phyloP scores from a whole-genome alignment of 1,140 invertebrate genomes.

The Thaumetopoea pityocampa region DNA sequence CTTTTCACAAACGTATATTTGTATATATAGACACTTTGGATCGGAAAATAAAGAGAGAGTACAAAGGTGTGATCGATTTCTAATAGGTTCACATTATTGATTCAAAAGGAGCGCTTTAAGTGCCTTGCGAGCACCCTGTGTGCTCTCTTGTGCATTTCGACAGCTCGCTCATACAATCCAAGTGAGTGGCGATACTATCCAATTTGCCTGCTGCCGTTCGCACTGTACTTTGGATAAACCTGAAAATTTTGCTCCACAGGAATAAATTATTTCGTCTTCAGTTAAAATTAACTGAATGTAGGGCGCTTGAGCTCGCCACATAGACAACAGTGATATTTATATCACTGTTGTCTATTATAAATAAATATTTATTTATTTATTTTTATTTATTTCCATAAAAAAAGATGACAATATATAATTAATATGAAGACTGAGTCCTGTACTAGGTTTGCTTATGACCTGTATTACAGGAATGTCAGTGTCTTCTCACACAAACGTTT shows the following conservation, averaged over 20 bases:
- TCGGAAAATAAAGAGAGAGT: too few relatives aligned
- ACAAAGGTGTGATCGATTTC: slow-evolving; percentile 36
- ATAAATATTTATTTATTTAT: too few relatives aligned
- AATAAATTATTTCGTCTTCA: slow-evolving; percentile 60
- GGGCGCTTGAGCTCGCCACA: slow-evolving; percentile 15
- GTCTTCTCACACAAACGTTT: too few relatives aligned
- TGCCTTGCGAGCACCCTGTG: slow-evolving; percentile 47
- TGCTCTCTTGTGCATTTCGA: slow-evolving; percentile 44
- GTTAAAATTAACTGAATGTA: slow-evolving; percentile 31
- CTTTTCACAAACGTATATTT: too few relatives aligned
- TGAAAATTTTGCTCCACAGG: slow-evolving; percentile 57
- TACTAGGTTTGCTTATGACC: too few relatives aligned
- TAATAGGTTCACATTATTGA: slow-evolving; percentile 44
- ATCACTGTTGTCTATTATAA: too few relatives aligned
- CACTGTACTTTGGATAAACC: slow-evolving; percentile 57
- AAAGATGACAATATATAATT: too few relatives aligned
- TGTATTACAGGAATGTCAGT: too few relatives aligned
- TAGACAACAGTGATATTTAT: too few relatives aligned
- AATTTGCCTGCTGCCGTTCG: slow-evolving; percentile 63
- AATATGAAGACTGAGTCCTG: too few relatives aligned
- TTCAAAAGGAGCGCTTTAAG: slow-evolving; percentile 37
- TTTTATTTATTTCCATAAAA: too few relatives aligned
- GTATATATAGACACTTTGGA: too few relatives aligned
- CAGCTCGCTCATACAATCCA: slow-evolving; percentile 49
- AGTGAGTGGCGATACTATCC: slow-evolving; percentile 70